Conservation (phyloP, 2,797 vertebrate genomes). For the Propithecus deckenii region DNA sequence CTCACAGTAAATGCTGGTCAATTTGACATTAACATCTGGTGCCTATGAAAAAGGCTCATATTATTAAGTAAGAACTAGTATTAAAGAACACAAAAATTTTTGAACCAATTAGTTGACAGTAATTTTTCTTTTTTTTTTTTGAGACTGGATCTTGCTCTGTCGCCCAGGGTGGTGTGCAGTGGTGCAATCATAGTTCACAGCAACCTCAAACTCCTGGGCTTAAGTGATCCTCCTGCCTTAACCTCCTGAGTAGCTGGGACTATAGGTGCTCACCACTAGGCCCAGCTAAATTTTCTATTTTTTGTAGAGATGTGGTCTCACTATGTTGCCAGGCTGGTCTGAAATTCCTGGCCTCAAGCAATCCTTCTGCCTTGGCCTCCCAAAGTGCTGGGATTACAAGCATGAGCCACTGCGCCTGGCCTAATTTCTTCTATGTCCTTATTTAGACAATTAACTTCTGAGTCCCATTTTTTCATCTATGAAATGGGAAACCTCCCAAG, state of each 20-base stretch:
- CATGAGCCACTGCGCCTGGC: not conserved
- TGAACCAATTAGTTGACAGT: not conserved
- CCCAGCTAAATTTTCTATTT: not conserved
- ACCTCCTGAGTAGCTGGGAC: not conserved
- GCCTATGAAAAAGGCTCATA: not conserved
- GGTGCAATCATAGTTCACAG: not conserved
- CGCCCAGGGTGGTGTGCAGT: not conserved
- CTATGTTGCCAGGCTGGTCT: not conserved
- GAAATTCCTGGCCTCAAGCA: not conserved
- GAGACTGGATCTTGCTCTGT: not conserved
- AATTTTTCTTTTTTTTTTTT: not conserved
- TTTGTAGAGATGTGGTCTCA: not conserved
- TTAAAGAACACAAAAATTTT: slow-evolving; percentile 14
- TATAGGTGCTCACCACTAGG: not conserved
- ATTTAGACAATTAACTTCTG: not conserved
- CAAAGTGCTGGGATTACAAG: not conserved
- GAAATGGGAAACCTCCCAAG: not conserved
- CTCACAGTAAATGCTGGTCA: not conserved
- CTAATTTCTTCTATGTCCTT: not conserved
- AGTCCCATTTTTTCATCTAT: slow-evolving; percentile 15
- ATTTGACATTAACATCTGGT: not conserved
- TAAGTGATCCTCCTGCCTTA: not conserved
- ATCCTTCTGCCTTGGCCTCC: not conserved
- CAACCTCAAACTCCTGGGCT: not conserved
- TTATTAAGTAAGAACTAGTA: slow-evolving; percentile 6